These are phyloP conservation scores for Anadara kagoshimensis DNA, from an alignment of 1,140 invertebrate species.

Conservation along the genomic window DNA sequence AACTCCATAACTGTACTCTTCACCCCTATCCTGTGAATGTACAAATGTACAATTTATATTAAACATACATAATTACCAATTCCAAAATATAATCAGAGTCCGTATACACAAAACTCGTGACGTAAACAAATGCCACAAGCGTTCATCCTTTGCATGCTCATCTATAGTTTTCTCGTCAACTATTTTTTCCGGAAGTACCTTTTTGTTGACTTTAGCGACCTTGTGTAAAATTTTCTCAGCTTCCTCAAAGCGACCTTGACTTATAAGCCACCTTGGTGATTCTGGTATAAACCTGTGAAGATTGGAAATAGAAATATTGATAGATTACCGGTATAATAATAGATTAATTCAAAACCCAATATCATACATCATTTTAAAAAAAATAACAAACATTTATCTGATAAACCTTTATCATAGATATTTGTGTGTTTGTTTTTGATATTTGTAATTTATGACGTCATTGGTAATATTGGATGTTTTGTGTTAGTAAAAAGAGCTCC, in stretches of 20 bases:
- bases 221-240: conserved; percentile 47
- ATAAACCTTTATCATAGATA: neutral
- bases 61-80: conserved; percentile 31
- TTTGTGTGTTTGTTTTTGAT: too few relatives aligned
- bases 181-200: conserved; percentile 5
- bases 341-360: neutral
- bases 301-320: neutral
- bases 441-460: too few relatives aligned
- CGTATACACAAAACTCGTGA: conserved; percentile 31
- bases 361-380: too few relatives aligned
- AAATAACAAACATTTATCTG: too few relatives aligned
- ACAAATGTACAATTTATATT: too few relatives aligned
- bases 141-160: conserved; percentile 13
- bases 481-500: too few relatives aligned
- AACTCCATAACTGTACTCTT: too few relatives aligned
- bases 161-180: conserved; percentile 19
- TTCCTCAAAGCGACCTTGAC: conserved; percentile 47
- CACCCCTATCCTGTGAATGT: too few relatives aligned
- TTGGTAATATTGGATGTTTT: too few relatives aligned
- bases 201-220: conserved; percentile 47
- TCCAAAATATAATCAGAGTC: conserved; percentile 45
- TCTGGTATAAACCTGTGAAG: conserved; percentile 54
- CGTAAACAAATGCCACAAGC: conserved; percentile 46
- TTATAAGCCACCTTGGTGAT: conserved; percentile 59
- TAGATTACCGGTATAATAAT: too few relatives aligned